Evolutionary conservation across 2,797 vertebrate species (phyloP).

Genomic region (Gouania willdenowi): DNA sequence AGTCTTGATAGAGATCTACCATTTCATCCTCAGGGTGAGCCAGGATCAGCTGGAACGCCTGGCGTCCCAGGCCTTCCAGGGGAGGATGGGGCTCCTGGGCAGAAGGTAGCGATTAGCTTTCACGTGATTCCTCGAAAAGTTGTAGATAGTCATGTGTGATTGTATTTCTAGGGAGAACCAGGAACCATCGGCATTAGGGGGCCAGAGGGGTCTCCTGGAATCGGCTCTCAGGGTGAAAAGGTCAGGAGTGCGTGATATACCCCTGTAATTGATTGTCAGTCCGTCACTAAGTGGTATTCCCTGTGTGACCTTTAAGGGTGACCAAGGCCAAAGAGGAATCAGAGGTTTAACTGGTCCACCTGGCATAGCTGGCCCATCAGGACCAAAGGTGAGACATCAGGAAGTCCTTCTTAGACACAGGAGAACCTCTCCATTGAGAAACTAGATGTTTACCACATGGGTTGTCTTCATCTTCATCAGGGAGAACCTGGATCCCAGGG

Average conservation of each 20-base stretch:
- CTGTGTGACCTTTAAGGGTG: conserved; percentile 69
- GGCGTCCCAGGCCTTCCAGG: conserved; percentile 87
- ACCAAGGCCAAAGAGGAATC: conserved; percentile 86
- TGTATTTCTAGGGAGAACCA: conserved; percentile 77
- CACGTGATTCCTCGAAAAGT: background rate
- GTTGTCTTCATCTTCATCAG: conserved; percentile 64
- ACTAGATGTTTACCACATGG: too few species aligned
- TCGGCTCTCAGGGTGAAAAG: conserved; percentile 88
- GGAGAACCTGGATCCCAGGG: conserved; percentile 84
- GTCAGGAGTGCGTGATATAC: conserved; percentile 65
- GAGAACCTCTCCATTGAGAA: background rate
- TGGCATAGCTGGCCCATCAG: conserved; percentile 81
- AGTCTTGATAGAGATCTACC: too few species aligned
- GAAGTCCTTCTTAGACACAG: too few species aligned
- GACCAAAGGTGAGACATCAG: conserved; percentile 82
- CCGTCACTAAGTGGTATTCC: background rate
- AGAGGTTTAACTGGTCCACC: conserved; percentile 80
- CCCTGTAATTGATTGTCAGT: background rate
- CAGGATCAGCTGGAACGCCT: conserved; percentile 76
- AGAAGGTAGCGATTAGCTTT: conserved; percentile 74
- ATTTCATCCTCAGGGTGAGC: conserved; percentile 77
- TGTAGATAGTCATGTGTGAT: too few species aligned
- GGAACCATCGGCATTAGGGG: conserved; percentile 79
- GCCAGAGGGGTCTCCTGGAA: conserved; percentile 77
- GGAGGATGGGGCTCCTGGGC: conserved; percentile 86